phyloP scores from a whole-genome alignment of 2,888 invertebrate species.

The Gortyna flavago region DNA sequence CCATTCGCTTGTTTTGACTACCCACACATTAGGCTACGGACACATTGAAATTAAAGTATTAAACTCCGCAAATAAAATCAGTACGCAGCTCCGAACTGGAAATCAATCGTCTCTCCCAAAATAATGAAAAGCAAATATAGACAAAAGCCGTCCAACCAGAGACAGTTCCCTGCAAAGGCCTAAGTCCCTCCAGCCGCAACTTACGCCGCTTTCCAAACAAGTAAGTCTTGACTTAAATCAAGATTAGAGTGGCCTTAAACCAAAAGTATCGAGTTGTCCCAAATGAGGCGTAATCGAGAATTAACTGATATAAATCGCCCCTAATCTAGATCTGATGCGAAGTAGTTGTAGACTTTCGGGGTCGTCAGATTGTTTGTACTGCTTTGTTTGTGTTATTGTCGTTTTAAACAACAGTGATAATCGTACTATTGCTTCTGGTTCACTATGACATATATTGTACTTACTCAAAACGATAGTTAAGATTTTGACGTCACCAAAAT shows the following conservation, averaged over 20 bases:
- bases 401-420: slow-evolving; percentile 39
- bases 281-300: slow-evolving; percentile 59
- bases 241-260: slow-evolving; percentile 53
- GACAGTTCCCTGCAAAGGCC: slow-evolving; percentile 25
- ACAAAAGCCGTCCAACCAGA: slow-evolving; percentile 11
- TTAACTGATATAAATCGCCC: slow-evolving; percentile 60
- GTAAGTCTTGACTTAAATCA: slow-evolving; percentile 63
- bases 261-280: slow-evolving; percentile 59
- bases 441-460: not conserved
- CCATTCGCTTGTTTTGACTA: slow-evolving; percentile 13
- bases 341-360: slow-evolving; percentile 60
- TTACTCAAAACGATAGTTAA: not conserved
- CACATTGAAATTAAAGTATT: slow-evolving; percentile 13
- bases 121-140: slow-evolving; percentile 36
- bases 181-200: slow-evolving; percentile 29
- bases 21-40: not conserved
- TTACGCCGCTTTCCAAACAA: slow-evolving; percentile 40
- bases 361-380: slow-evolving; percentile 56
- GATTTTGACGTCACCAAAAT: not conserved
- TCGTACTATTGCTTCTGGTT: slow-evolving; percentile 12
- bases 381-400: slow-evolving; percentile 50
- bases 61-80: not conserved
- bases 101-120: not conserved
- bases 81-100: not conserved
- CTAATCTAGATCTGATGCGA: slow-evolving; percentile 55